Conservation (phyloP, 2,113 vertebrate genomes). For the Cygnus atratus region DNA sequence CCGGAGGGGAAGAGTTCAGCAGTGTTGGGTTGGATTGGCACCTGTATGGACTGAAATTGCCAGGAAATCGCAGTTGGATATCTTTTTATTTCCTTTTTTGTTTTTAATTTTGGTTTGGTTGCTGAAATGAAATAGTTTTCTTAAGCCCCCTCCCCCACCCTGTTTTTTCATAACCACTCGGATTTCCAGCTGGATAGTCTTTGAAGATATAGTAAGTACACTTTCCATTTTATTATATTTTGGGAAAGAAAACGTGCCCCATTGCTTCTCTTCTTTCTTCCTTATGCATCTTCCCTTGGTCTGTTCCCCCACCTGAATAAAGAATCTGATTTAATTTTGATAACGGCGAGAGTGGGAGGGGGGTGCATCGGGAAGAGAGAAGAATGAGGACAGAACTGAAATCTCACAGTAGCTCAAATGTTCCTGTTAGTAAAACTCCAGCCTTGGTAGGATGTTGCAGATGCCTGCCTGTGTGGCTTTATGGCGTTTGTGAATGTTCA, state of each 20-base stretch:
- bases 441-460: slow-evolving; percentile 16
- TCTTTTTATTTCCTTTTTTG: slow-evolving; percentile 66
- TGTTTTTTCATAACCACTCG: slow-evolving; percentile 56
- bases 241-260: neutral
- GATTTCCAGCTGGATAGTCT: slow-evolving; percentile 78
- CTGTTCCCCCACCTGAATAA: neutral
- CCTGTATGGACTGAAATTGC: slow-evolving; percentile 76
- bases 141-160: neutral
- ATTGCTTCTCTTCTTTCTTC: neutral
- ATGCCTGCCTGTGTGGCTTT: neutral
- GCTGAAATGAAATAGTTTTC: slow-evolving; percentile 71
- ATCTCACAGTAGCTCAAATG: neutral
- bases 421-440: neutral
- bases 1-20: slow-evolving; percentile 44
- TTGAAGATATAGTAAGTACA: slow-evolving; percentile 79
- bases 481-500: slow-evolving; percentile 19
- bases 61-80: slow-evolving; percentile 86
- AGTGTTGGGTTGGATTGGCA: slow-evolving; percentile 75
- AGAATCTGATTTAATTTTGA: neutral
- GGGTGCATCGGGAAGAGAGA: neutral
- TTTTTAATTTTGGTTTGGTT: slow-evolving; percentile 58
- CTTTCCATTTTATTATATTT: slow-evolving; percentile 37
- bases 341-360: neutral
- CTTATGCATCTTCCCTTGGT: neutral
- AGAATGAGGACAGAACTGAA: neutral